A percentile compares a stretch with the other conserved stretches of the same genome.
These are phyloP conservation scores for Sylvilagus bachmani DNA, from an alignment of 2,113 vertebrate species.

Conservation along the genomic window DNA sequence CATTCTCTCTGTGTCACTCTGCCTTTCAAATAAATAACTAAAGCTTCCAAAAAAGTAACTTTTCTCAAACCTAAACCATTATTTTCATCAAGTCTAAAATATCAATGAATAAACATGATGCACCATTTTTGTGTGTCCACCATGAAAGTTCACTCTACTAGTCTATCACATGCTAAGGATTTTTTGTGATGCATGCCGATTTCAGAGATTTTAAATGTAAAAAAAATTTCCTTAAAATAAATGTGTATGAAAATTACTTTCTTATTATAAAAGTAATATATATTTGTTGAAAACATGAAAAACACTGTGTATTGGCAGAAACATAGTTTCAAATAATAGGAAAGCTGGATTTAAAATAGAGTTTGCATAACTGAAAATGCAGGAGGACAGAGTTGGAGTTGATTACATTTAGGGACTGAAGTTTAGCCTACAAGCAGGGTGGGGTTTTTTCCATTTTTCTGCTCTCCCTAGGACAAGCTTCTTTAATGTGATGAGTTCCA, in stretches of 20 bases:
- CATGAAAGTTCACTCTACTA: not conserved
- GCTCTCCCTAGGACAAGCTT: not conserved
- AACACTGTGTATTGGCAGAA: not conserved
- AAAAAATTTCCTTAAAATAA: not conserved
- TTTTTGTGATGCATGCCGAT: not conserved
- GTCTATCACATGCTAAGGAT: not conserved
- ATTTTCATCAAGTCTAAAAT: not conserved
- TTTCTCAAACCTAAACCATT: not conserved
- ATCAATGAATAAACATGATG: not conserved
- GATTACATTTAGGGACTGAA: not conserved
- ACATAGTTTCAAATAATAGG: not conserved
- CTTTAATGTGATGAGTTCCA: not conserved
- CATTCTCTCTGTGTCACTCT: too few relatives aligned
- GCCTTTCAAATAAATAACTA: too few relatives aligned
- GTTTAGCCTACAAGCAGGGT: not conserved
- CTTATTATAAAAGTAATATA: constrained; percentile 19
- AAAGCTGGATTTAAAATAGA: not conserved
- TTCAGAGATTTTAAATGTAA: constrained; percentile 15
- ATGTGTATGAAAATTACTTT: not conserved
- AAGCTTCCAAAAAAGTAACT: too few relatives aligned
- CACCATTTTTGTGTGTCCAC: not conserved
- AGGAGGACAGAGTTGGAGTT: not conserved
- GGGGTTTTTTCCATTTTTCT: not conserved
- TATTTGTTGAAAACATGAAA: constrained; percentile 41
- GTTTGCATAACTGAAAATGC: not conserved